A percentile compares a stretch with the other conserved stretches of the same genome.
Evolutionary conservation across 1,140 invertebrate genomes (phyloP).

Genomic region (Psix sp.): DNA sequence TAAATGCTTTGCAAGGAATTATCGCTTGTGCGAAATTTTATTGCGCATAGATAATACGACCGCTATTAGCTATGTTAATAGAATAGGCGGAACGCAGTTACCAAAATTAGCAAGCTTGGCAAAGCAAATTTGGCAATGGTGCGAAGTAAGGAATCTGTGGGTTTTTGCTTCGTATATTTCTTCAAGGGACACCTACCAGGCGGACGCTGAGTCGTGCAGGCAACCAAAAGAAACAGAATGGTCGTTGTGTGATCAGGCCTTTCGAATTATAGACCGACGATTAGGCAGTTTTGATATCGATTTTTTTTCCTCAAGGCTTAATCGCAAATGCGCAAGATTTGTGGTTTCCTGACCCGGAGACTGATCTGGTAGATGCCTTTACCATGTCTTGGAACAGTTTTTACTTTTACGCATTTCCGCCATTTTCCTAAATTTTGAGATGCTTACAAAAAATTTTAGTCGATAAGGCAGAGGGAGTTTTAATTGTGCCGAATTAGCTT

Average conservation of each 20-base stretch:
- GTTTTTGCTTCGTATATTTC: slow-evolving; percentile 12
- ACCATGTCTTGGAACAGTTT: slow-evolving; percentile 18
- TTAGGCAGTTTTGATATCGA: too few relatives aligned
- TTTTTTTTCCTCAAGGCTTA: too few relatives aligned
- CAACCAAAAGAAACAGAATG: slow-evolving; percentile 1
- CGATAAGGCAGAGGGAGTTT: neutral
- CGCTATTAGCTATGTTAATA: slow-evolving; percentile 18
- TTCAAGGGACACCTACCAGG: neutral
- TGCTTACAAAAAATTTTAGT: slow-evolving; percentile 3
- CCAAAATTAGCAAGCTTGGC: slow-evolving; percentile 5
- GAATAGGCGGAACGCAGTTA: slow-evolving; percentile 7
- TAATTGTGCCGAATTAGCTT: neutral
- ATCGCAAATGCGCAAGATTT: too few relatives aligned
- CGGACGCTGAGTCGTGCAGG: neutral
- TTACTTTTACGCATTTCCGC: slow-evolving; percentile 7
- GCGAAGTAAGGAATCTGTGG: slow-evolving; percentile 12
- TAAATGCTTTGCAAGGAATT: slow-evolving; percentile 15
- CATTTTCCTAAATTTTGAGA: neutral
- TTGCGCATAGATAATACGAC: slow-evolving; percentile 25
- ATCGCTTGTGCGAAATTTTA: slow-evolving; percentile 18
- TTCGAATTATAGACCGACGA: neutral
- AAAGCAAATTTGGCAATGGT: slow-evolving; percentile 9
- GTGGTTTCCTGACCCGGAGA: neutral
- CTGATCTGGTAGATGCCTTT: slow-evolving; percentile 11
- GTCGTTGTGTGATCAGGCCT: neutral